Conservation (phyloP, 2,113 vertebrate genomes). For the Crotalus horridus region DNA sequence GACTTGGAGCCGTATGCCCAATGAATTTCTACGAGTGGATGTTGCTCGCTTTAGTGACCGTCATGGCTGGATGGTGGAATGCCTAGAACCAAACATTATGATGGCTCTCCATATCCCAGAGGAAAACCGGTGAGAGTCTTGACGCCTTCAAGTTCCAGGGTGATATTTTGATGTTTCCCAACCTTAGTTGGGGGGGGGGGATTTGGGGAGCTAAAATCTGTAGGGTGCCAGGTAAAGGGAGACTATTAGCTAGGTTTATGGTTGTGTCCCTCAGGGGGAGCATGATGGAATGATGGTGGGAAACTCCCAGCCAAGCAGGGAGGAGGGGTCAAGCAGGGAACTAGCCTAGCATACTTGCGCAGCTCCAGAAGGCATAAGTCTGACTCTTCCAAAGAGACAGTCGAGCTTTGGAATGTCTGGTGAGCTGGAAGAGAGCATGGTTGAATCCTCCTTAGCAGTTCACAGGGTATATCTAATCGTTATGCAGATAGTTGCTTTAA, state of each 20-base stretch:
- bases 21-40: slow-evolving; percentile 79
- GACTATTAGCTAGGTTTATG: not conserved
- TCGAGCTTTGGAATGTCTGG: not conserved
- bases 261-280: not conserved
- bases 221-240: not conserved
- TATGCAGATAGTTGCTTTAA: not conserved
- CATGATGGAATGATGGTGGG: not conserved
- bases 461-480: not conserved
- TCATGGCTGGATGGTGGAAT: slow-evolving; percentile 88
- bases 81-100: slow-evolving; percentile 85
- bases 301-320: not conserved
- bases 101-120: slow-evolving; percentile 95
- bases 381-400: not conserved
- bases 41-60: slow-evolving; percentile 77
- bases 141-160: not conserved
- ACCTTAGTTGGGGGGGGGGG: not conserved
- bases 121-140: slow-evolving; percentile 85
- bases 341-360: not conserved
- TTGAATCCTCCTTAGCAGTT: not conserved
- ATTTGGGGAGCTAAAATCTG: not conserved
- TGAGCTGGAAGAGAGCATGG: too few relatives aligned
- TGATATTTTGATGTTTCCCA: not conserved
- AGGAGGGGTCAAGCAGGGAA: not conserved
- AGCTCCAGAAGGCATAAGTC: not conserved
- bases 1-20: slow-evolving; percentile 94